phyloP scores from a whole-genome alignment of 2,888 invertebrate genomes.

The Entomobrya proxima region DNA sequence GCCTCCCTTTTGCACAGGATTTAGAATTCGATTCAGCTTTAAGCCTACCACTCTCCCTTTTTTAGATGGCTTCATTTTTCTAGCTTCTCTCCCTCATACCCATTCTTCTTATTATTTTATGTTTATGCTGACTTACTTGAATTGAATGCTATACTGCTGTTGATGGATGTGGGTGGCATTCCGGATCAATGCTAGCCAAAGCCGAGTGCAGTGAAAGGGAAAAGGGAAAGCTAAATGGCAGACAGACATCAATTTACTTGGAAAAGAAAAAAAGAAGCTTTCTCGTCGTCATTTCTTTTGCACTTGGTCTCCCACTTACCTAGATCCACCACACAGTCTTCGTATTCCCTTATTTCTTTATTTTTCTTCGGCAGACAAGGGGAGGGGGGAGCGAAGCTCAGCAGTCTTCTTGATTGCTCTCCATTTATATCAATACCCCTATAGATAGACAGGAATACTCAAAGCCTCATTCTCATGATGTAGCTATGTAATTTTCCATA shows the following conservation, averaged over 20 bases:
- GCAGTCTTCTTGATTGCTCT: neutral
- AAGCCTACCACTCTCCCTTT: conserved; percentile 9
- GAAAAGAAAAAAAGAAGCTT: neutral
- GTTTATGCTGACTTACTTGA: neutral
- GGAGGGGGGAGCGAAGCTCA: neutral
- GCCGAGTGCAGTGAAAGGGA: conserved; percentile 4
- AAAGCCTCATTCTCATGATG: too few relatives aligned
- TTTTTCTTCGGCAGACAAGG: neutral
- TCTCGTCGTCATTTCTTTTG: neutral
- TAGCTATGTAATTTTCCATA: neutral
- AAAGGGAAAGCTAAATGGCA: conserved; percentile 16
- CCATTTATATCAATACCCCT: conserved; percentile 7
- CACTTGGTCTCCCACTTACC: neutral
- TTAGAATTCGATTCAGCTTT: conserved; percentile 52
- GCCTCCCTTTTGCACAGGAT: neutral
- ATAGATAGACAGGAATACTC: too few relatives aligned
- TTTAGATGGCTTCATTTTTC: conserved; percentile 43
- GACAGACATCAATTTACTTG: conserved; percentile 38
- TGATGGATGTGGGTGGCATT: conserved; percentile 48
- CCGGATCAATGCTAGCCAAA: neutral
- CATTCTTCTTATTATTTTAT: neutral
- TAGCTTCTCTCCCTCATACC: neutral
- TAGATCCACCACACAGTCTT: neutral
- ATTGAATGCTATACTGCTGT: neutral
- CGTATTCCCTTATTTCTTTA: neutral